These are phyloP conservation scores for Chrysomela aeneicollis DNA, from an alignment of 2,888 invertebrate species.

Conservation along the genomic window DNA sequence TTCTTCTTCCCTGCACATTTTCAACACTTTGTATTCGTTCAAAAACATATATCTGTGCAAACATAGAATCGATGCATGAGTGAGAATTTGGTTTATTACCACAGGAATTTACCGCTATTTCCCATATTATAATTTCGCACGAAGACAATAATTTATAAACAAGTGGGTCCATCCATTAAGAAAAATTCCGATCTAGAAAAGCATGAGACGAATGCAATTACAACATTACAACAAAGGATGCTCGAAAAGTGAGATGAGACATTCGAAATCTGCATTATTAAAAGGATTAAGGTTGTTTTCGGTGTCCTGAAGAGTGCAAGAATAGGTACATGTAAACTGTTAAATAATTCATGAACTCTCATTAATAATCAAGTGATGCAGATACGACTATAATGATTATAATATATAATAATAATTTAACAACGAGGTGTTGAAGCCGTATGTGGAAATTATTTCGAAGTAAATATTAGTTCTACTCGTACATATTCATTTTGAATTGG, in stretches of 20 bases:
- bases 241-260: not conserved
- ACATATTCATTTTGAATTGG: too few species aligned
- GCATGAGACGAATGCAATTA: not conserved
- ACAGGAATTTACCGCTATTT: too few species aligned
- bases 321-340: not conserved
- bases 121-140: not conserved
- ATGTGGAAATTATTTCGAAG: not conserved
- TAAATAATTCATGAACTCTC: not conserved
- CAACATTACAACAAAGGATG: not conserved
- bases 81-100: not conserved
- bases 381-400: too few species aligned
- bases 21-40: too few species aligned
- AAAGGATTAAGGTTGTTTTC: not conserved
- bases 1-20: too few species aligned
- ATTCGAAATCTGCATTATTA: not conserved
- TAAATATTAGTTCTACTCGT: not conserved
- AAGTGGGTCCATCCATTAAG: conserved; percentile 1
- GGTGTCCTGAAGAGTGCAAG: not conserved
- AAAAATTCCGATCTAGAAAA: not conserved
- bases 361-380: not conserved
- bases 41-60: too few species aligned
- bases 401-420: not conserved
- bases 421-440: not conserved
- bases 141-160: not conserved
- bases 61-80: too few species aligned